Conservation (phyloP, 1,140 invertebrate species). For the Danaus plexippus region DNA sequence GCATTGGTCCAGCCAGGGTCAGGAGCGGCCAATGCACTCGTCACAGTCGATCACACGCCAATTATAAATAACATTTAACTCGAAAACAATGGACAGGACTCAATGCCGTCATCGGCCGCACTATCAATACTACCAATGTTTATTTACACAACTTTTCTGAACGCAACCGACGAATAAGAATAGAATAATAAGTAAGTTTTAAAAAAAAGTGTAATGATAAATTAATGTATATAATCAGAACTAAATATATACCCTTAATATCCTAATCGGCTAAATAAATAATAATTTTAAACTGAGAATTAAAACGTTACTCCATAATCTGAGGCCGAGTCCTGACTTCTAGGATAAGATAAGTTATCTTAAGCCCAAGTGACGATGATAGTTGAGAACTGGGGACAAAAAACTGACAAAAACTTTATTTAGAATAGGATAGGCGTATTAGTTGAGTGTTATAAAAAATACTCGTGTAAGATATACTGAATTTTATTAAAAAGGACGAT, state of each 20-base stretch:
- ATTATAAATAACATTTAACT: slow-evolving; percentile 28
- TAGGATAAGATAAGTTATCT: slow-evolving; percentile 60
- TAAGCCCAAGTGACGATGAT: slow-evolving; percentile 35
- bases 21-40: slow-evolving; percentile 62
- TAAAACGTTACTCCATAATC: slow-evolving; percentile 35
- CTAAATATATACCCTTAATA: slow-evolving; percentile 3
- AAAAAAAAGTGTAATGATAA: too few relatives aligned
- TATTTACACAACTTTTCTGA: neutral
- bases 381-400: slow-evolving; percentile 41
- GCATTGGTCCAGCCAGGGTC: slow-evolving; percentile 67
- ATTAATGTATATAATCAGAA: neutral
- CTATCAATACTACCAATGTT: neutral
- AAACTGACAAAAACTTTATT: slow-evolving; percentile 38
- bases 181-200: too few relatives aligned
- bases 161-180: too few relatives aligned
- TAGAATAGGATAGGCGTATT: slow-evolving; percentile 11
- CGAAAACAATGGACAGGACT: slow-evolving; percentile 18
- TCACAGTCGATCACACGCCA: slow-evolving; percentile 38
- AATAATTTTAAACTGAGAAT: slow-evolving; percentile 15
- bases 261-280: slow-evolving; percentile 12
- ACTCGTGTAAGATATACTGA: slow-evolving; percentile 1
- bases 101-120: slow-evolving; percentile 14
- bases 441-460: too few relatives aligned
- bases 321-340: slow-evolving; percentile 26
- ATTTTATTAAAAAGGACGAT: slow-evolving; percentile 12